A percentile compares a stretch with the other conserved stretches of the same genome.
Evolutionary conservation across 2,113 vertebrate species (phyloP).

Genomic region (Sylvilagus bachmani): DNA sequence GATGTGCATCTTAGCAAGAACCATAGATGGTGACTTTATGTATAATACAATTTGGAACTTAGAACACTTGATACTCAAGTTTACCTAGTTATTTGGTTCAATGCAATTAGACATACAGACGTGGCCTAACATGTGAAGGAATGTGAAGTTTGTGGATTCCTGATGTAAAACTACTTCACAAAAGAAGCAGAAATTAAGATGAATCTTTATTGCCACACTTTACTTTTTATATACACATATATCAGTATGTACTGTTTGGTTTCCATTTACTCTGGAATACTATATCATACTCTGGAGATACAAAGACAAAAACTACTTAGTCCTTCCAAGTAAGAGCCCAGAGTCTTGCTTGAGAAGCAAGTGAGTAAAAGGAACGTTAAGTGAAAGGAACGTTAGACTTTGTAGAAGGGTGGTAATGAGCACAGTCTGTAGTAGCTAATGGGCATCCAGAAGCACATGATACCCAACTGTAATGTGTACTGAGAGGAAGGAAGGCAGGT

Average conservation of each 20-base stretch:
- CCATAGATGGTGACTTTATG: not conserved
- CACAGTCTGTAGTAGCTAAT: not conserved
- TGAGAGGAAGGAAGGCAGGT: not conserved
- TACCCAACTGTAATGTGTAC: not conserved
- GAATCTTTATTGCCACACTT: not conserved
- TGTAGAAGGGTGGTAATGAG: not conserved
- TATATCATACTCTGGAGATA: not conserved
- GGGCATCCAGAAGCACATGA: not conserved
- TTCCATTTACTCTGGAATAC: not conserved
- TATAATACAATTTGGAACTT: not conserved
- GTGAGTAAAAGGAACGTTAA: not conserved
- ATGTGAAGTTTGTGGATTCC: not conserved
- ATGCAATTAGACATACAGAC: not conserved
- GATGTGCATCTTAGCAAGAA: not conserved
- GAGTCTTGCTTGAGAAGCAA: not conserved
- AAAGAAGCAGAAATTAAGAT: conserved; percentile 13
- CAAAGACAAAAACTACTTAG: not conserved
- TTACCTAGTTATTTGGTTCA: not conserved
- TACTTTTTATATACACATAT: not conserved
- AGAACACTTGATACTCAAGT: not conserved
- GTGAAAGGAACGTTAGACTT: too few species aligned
- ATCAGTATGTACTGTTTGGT: not conserved
- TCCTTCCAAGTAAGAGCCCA: not conserved
- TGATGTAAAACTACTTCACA: not conserved
- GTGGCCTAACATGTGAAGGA: not conserved